phyloP scores from a whole-genome alignment of 2,113 vertebrate species.

The Gobius niger region DNA sequence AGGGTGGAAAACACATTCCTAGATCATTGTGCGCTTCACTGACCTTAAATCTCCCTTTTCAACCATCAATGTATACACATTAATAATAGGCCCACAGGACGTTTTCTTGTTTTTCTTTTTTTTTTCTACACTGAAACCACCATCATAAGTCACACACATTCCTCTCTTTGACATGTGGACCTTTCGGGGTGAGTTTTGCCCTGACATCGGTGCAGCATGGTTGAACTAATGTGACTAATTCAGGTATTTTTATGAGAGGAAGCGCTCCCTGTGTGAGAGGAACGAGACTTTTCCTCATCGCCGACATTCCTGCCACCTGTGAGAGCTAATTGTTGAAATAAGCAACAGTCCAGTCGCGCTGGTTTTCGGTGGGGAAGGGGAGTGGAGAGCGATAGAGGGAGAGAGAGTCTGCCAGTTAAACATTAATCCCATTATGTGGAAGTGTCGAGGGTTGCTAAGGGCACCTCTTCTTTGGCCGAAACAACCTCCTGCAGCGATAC shows the following conservation, averaged over 20 bases:
- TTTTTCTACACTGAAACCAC: neutral
- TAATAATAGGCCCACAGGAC: neutral
- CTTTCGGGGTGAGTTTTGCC: constrained; percentile 35
- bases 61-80: neutral
- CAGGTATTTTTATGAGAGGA: constrained; percentile 63
- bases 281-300: constrained; percentile 62
- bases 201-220: constrained; percentile 49
- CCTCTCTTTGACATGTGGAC: constrained; percentile 38
- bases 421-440: constrained; percentile 71
- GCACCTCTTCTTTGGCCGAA: constrained; percentile 34
- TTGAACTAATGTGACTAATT: constrained; percentile 54
- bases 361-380: neutral
- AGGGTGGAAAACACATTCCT: neutral
- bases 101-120: no score
- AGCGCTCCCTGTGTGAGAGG: constrained; percentile 27
- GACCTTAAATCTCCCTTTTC: no score
- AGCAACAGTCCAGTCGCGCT: constrained; percentile 4
- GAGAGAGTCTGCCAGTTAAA: constrained; percentile 67
- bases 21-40: no score
- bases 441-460: constrained; percentile 53
- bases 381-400: neutral
- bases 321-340: constrained; percentile 59
- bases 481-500: constrained; percentile 35
- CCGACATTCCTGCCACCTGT: constrained; percentile 67
- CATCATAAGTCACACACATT: constrained; percentile 16